These are phyloP conservation scores for Lamellibrachia satsuma DNA, from an alignment of 2,888 invertebrate genomes.

Conservation along the genomic window DNA sequence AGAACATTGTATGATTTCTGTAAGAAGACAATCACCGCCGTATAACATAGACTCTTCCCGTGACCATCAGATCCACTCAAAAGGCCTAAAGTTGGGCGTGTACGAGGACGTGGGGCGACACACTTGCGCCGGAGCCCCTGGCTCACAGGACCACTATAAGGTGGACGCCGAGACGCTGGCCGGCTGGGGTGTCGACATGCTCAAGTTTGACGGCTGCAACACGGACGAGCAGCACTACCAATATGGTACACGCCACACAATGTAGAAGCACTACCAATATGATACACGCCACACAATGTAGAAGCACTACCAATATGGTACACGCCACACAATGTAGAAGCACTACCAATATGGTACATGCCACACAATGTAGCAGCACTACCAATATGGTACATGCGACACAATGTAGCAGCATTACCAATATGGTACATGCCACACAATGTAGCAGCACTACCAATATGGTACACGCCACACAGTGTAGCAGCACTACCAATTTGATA, in stretches of 20 bases:
- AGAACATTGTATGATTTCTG: neutral
- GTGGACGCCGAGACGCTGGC: constrained; percentile 92
- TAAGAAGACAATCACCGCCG: neutral
- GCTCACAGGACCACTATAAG: constrained; percentile 85
- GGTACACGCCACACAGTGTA: too few species aligned
- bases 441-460: too few species aligned
- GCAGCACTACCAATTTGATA: too few species aligned
- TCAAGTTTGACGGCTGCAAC: constrained; percentile 96
- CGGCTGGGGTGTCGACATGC: constrained; percentile 92
- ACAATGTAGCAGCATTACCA: too few species aligned
- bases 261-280: neutral
- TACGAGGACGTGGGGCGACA: constrained; percentile 97
- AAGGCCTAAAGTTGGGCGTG: constrained; percentile 92
- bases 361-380: too few species aligned
- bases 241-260: constrained; percentile 44
- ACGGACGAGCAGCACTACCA: constrained; percentile 75
- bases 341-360: neutral
- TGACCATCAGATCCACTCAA: constrained; percentile 38
- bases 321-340: neutral
- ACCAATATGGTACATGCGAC: too few species aligned
- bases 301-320: neutral
- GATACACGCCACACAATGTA: constrained; percentile 17
- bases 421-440: too few species aligned
- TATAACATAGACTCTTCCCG: neutral
- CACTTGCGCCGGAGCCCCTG: constrained; percentile 97